Base-by-base conservation (phyloP, 37 sponge, comb jelly and placozoan genomes). In the Oopsacas minuta region DNA sequence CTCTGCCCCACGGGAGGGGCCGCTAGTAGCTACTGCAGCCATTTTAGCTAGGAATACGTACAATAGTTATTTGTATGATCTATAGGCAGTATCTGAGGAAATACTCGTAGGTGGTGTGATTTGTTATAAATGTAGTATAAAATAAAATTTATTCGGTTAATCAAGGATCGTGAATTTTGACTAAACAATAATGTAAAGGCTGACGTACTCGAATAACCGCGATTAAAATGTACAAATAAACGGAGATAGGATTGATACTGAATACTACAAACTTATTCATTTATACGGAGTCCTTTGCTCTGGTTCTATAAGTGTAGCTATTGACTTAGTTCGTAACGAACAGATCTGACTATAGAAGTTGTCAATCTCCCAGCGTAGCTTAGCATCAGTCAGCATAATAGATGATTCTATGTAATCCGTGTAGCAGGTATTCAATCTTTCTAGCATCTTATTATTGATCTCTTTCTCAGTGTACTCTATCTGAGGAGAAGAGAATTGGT, bases 1-100 rank as follows among this genome's bases (percentile, higher is more conserved):
- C 28, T 84, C 91, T 25, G 53, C 46, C 0, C 87, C 85, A 12
- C 75, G 75, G 22, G 75, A 61, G 17, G 75, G 75, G 17, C 75
- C 75, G 75, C 28, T 61, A 12, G 75, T 5, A 3, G 75, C 75
- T 61, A 61, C 7, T 10, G 75, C 22, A 12, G 75, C 28, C 75
- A 61, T 61, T 5, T 61, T 3, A 5, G 75, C 75, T 61, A 61
- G 49, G 15, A n/a, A n/a, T n/a, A n/a, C n/a, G n/a, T n/a, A n/a
- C n/a, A n/a, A n/a, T n/a, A n/a, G n/a, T n/a, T n/a, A n/a, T n/a
- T n/a, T n/a, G n/a, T n/a, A n/a, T n/a, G n/a, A n/a, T n/a, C n/a
- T n/a, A n/a, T n/a, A n/a, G n/a, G n/a, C n/a, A n/a, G n/a, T n/a
- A n/a, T n/a, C n/a, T n/a, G n/a, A n/a, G n/a, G n/a, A n/a, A n/a